Evolutionary conservation across 2,888 invertebrate species (phyloP), one percentile per base, ranked within the genome.

Genomic region (Aproaerema taeniolella): DNA sequence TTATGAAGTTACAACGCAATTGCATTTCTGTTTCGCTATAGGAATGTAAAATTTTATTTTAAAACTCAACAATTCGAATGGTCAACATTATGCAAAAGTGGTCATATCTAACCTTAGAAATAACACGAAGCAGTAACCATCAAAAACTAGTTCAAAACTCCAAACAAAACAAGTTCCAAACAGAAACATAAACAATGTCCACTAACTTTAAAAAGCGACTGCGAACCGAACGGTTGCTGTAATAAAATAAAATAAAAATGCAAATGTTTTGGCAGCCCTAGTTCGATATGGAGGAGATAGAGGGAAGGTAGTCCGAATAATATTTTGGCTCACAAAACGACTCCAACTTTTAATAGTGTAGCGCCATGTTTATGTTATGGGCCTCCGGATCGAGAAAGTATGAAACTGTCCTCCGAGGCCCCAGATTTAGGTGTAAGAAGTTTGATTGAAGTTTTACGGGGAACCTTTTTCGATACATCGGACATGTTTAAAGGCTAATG

Each of bases 331-430:
- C 71, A 81, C 83, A 76, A 69, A 83, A 85, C 80, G 83, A 81
- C 79, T 80, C 82, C 73, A 86, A 86, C 70, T 86, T 86, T 86
- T 85, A 86, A 86, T 86, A 86, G 85, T 83, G 81, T 80, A 72
- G 59, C 67, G 64, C 67, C 64, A 78, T 86, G 81, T 86, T 86
- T 85, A 86, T 86, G 86, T 76, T 80, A 81, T 74, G 62, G 79
- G 53, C 46, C 61, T 53, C 46, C 61, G 68, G 68, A 72, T 72
- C 72, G 73, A 62, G 70, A 60, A 57, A 52, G 60, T 58, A 58
- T 61, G 61, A 57, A 60, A 56, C 53, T 56, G 61, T 57, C 70
- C 64, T 57, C 49, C 45, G 67, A 63, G 51, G 48, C 52, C 57
- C 58, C 55, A 63, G 53, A 51, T 52, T 51, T 55, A 55, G 38